Conservation (phyloP, 2,888 invertebrate species). For the Barypeithes pellucidus region DNA sequence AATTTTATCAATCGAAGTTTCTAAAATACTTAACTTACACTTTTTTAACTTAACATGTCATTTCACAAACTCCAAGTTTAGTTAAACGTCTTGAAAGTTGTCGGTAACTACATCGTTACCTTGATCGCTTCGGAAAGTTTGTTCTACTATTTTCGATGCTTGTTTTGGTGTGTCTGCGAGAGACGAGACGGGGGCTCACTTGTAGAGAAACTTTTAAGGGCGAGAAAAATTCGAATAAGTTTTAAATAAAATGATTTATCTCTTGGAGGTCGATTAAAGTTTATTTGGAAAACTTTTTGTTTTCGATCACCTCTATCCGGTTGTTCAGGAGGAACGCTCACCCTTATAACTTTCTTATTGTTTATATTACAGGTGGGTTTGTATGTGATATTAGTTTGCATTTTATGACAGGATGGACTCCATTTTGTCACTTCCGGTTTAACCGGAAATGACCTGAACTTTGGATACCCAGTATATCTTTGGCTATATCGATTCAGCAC, state of each 20-base stretch:
- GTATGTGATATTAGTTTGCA: neutral
- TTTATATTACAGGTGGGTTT: neutral
- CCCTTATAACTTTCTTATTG: neutral
- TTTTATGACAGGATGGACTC: too few relatives aligned
- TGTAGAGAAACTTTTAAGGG: conserved; percentile 2
- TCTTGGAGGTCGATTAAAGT: neutral
- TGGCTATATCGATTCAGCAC: too few relatives aligned
- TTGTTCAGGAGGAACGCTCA: too few relatives aligned
- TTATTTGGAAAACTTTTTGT: neutral
- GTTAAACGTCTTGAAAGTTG: conserved; percentile 36
- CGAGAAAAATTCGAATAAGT: conserved; percentile 5
- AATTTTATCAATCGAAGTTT: too few relatives aligned
- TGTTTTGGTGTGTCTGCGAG: conserved; percentile 12
- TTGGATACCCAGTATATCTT: too few relatives aligned
- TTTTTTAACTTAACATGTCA: conserved; percentile 17
- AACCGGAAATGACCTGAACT: too few relatives aligned
- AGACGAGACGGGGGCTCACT: conserved; percentile 1
- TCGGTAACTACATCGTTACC: conserved; percentile 40
- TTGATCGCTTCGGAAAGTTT: conserved; percentile 32
- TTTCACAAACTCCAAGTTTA: conserved; percentile 18
- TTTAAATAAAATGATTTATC: conserved; percentile 1
- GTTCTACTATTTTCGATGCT: conserved; percentile 33
- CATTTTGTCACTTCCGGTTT: too few relatives aligned
- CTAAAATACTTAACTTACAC: neutral
- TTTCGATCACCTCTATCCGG: neutral